Base-by-base conservation (phyloP, 2,888 invertebrate genomes). In the Lucinisca nassula region DNA sequence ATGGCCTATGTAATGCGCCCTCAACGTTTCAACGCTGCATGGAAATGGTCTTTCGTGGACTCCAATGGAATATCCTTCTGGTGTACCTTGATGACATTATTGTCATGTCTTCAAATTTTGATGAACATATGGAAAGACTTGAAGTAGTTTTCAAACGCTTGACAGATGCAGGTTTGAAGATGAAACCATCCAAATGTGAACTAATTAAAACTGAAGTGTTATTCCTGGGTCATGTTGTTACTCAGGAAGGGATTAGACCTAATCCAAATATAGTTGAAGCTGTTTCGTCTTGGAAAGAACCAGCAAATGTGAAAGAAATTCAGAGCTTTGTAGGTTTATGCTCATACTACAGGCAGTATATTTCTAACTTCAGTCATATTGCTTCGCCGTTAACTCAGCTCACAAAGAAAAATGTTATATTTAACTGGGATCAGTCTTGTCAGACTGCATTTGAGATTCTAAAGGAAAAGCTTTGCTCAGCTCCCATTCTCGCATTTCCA, bases 81-180 rank as follows among this genome's bases (percentile, higher is more conserved):
- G 75, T 90, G 10, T 92, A 92, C 76, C 35, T 92, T 21, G 92
- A 92, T 78, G 92, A 91, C 58, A 84, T 91, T 0, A 58, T 91
- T 21, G 85, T 88, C 17, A 88, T 82, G 40, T 79, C 79, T n/a
- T 35, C 72, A 12, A 72, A 72, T 14, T 85, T 91, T 76, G 79
- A 88, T 2, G 70, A 79, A 32, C 92, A 91, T 58, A 40, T 91
- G 12, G 24, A 67, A 58, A 75, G 89, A 38, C 38, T 90, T 0
- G 58, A 72, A 27, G 30, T n/a, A 51, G 84, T 92, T 21, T 81
- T 92, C 30, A 55, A 88, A 24, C 61, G 84, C 49, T 74, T 90
- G n/a, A 35, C 49, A 17, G 61, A 82, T 1, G 85, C 87, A 0
- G 79, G 79, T 14, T 51, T 91, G 8, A 88, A 76, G 27, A 55